phyloP scores from a whole-genome alignment of 64 coral and sea anemone genomes.

The Montipora efflorescens region DNA sequence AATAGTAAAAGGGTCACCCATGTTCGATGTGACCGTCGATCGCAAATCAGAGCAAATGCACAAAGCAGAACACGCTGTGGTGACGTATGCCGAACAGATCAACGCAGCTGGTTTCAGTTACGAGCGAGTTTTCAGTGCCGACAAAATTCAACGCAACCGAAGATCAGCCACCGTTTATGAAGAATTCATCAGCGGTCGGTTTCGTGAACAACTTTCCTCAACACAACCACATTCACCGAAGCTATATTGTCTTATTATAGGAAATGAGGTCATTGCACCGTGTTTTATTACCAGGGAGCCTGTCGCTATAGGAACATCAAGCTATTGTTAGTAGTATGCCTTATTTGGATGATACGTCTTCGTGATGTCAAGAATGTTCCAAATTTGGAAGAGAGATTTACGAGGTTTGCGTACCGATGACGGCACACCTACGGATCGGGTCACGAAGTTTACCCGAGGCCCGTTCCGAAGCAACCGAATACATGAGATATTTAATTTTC shows the following conservation, averaged over 20 bases:
- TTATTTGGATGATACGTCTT: constrained; percentile 70
- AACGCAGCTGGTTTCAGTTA: constrained; percentile 1
- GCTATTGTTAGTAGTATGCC: constrained; percentile 68
- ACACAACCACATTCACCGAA: neutral
- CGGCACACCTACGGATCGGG: constrained; percentile 87
- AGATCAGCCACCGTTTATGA: neutral
- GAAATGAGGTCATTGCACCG: constrained; percentile 81
- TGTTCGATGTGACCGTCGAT: constrained; percentile 7
- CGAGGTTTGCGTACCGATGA: constrained; percentile 86
- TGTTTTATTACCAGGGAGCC: constrained; percentile 74
- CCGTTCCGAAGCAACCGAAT: too few relatives aligned
- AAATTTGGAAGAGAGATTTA: constrained; percentile 65
- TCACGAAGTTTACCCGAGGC: constrained; percentile 58
- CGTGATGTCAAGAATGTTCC: constrained; percentile 60
- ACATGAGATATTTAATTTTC: too few relatives aligned
- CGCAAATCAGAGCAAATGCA: constrained; percentile 42
- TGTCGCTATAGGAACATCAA: constrained; percentile 78
- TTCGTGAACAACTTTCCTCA: neutral
- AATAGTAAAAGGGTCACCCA: constrained; percentile 60
- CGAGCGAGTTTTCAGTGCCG: neutral
- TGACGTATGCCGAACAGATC: constrained; percentile 40
- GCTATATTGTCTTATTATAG: constrained; percentile 78
- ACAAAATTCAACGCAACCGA: neutral
- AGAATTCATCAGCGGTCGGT: neutral
- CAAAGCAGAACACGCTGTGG: neutral